Conservation (phyloP, 1,140 invertebrate species). For the Planococcus citri region DNA sequence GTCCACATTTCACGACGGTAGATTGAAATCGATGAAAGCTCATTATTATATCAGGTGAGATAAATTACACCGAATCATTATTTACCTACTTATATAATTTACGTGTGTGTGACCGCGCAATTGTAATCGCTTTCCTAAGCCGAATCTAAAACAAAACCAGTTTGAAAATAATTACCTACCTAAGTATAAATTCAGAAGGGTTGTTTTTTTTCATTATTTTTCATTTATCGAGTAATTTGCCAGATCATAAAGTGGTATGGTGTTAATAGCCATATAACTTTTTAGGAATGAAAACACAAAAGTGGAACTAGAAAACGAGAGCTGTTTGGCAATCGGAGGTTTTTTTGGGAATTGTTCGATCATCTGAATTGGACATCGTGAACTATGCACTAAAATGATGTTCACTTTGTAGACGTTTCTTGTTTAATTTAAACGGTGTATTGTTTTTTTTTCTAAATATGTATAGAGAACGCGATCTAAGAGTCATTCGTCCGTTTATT, state of each 20-base stretch:
- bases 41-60: conserved; percentile 54
- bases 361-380: not conserved
- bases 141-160: no score
- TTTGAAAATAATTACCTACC: no score
- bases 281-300: not conserved
- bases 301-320: not conserved
- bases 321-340: not conserved
- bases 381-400: not conserved
- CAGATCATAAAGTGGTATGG: not conserved
- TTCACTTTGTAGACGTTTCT: not conserved
- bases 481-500: conserved; percentile 75
- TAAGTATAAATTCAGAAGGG: no score
- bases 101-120: no score
- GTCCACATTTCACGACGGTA: conserved; percentile 67
- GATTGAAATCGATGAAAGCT: conserved; percentile 67
- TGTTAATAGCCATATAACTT: not conserved
- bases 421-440: not conserved
- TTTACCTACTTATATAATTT: no score
- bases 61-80: no score
- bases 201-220: no score
- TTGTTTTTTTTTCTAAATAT: not conserved
- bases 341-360: not conserved
- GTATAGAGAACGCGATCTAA: conserved; percentile 59
- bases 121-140: no score
- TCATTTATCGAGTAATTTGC: no score